Base-by-base conservation (phyloP, 2,113 vertebrate species). In the Probosciger aterrimus region DNA sequence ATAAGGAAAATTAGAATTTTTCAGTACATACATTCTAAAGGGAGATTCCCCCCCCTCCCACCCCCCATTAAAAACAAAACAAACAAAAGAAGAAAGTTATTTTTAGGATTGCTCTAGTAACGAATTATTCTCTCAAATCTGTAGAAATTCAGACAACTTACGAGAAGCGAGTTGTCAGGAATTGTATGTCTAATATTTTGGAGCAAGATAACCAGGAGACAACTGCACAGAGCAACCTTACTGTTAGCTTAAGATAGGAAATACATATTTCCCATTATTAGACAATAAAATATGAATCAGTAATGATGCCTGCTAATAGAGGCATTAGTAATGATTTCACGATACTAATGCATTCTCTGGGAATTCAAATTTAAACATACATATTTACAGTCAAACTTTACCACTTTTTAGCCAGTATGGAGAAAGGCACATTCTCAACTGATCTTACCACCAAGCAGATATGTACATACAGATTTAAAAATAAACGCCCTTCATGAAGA, bases 41-140 rank as follows among this genome's bases (percentile, higher is more conserved):
- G 20, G 22, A 65, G 7, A 20, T 20, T 15, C 11, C 7, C 10
- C 14, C 10, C 9, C 13, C 10, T 7, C 8, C 30, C 4, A 1
- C 33, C 8, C 18, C 11, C 30, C 6, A 80, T 47, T 43, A 33
- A 67, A 71, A 65, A 57, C 33, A 30, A 14, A 41, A 57, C 30
- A 35, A 30, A 49, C 11, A 39, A 18, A 30, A 39, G 35, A 41
- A 33, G 11, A 6, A 17, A 23, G 4, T 6, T 33, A 3, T 2
- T 52, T 87, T 94, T 68, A 82, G 16, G 49, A 80, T 13, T 53
- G n/a, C 49, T 65, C 46, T 67, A 74, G n/a, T 49, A 62, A 91
- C 85, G 27, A 80, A 65, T 91, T 93, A 47, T 85, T 93, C 41
- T 82, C 11, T 88, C 35, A 92, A n/a, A 43, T 87, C 44, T 67